Evolutionary conservation across 2,888 invertebrate species (phyloP).

Genomic region (Drosophila macrospina): DNA sequence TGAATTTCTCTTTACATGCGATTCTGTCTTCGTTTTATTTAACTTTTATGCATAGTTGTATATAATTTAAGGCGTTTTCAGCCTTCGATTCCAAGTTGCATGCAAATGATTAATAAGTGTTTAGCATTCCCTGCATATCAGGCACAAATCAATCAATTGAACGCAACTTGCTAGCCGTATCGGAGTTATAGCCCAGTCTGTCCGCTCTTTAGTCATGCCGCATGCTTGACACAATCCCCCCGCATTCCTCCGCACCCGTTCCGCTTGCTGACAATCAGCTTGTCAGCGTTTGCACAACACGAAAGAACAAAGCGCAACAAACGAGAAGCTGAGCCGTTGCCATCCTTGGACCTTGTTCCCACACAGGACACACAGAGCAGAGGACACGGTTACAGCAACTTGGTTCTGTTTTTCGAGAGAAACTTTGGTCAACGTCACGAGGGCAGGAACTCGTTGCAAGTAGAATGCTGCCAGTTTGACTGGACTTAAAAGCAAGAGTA

Average conservation of each 20-base stretch:
- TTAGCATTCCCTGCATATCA: neutral
- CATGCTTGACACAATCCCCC: neutral
- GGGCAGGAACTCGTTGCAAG: conserved; percentile 23
- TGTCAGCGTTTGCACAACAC: conserved; percentile 43
- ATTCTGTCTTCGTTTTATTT: neutral
- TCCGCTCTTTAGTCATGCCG: conserved; percentile 6
- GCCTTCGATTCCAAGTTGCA: neutral
- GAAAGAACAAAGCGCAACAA: conserved; percentile 48
- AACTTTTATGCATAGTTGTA: neutral
- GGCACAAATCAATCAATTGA: conserved; percentile 17
- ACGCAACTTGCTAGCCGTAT: neutral
- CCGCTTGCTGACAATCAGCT: conserved; percentile 27
- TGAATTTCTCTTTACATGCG: too few relatives aligned
- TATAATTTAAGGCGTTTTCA: neutral
- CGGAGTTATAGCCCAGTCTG: conserved; percentile 30
- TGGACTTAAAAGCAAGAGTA: conserved; percentile 13
- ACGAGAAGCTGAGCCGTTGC: conserved; percentile 31
- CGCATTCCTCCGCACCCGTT: neutral
- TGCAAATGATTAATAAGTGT: conserved; percentile 10
- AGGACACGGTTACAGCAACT: conserved; percentile 17
- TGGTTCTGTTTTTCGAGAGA: conserved; percentile 38
- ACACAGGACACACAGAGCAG: neutral
- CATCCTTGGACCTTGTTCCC: conserved; percentile 7
- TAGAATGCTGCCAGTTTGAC: conserved; percentile 14
- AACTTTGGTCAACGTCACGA: conserved; percentile 40